Conservation (phyloP, 2,797 vertebrate genomes). For the Anguilla megastoma region DNA sequence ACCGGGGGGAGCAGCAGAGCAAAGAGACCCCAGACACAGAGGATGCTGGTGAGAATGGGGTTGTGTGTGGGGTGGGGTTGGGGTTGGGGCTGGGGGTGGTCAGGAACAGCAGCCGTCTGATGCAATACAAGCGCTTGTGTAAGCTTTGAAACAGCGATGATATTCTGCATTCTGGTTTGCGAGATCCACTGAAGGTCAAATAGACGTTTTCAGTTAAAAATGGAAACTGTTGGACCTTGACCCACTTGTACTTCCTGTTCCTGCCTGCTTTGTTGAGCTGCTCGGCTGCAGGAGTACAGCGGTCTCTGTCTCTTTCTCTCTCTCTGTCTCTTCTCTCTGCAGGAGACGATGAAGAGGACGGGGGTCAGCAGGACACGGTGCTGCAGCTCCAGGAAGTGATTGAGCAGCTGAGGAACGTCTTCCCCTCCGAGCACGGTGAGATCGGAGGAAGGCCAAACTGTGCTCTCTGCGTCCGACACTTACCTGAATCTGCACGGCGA, state of each 20-base stretch:
- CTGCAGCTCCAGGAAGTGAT: conserved; percentile 96
- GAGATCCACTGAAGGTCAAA: not conserved
- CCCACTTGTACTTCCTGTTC: not conserved
- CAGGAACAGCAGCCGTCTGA: not conserved
- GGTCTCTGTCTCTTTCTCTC: not conserved
- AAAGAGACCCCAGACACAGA: conserved; percentile 88
- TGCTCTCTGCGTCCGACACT: not conserved
- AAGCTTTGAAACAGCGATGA: not conserved
- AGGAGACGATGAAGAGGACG: conserved; percentile 83
- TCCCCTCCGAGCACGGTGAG: conserved; percentile 80
- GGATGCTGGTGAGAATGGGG: conserved; percentile 77
- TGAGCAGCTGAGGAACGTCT: conserved; percentile 93
- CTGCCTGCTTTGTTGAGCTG: not conserved
- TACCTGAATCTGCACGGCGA: not conserved
- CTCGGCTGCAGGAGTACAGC: not conserved
- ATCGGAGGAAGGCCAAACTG: conserved; percentile 10
- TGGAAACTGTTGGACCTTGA: not conserved
- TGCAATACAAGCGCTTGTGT: not conserved
- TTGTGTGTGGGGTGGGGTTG: not conserved
- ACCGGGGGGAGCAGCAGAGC: conserved; percentile 77
- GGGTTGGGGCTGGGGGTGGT: no score
- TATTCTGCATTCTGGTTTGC: not conserved
- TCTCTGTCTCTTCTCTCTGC: conserved; percentile 3
- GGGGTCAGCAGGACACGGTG: conserved; percentile 86
- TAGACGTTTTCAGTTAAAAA: not conserved